Base-by-base conservation (phyloP, 2,113 vertebrate species). In the Chaetodon trifascialis region DNA sequence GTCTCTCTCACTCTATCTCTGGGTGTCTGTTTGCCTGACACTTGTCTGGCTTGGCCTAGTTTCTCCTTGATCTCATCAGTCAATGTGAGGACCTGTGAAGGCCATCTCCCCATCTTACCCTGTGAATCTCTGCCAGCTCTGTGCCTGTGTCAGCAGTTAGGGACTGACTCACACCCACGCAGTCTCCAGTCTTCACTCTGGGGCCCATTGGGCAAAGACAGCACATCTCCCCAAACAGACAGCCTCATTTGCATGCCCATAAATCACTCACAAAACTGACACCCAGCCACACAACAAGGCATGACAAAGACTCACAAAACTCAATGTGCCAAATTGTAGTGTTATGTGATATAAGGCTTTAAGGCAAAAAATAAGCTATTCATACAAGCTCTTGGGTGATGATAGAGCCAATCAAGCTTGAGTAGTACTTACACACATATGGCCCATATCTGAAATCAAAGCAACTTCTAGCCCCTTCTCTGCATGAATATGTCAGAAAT, bases 181-280 rank as follows among this genome's bases (percentile, higher is more conserved):
- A 70, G 70, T 85, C 88, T 84, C 81, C 60, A 7, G 56, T 56
- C 76, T 65, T 54, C 6, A 25, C 88, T 86, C 86, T 46, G 6
- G 79, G 92, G 73, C 86, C 80, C 74, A 79, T 75, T 73, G 80
- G 86, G 90, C 88, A 85, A 91, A 87, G 77, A 89, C 88, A 66
- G 77, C 82, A 81, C 84, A 81, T 92, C 89, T 88, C 87, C 86
- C 80, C 77, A 70, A 87, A 83, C 91, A 89, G 93, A 93, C 92
- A 94, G 76, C 84, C 86, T 91, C 79, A 93, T 95, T 94, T 94
- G 89, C 93, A 94, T 94, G 83, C 72, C 84, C 84, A 94, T 94
- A 94, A 93, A 95, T 95, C 94, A 94, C 91, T 89, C 86, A 82
- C 56, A 56, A 68, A 83, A 73, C 38, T 90, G 93, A 92, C 93